phyloP scores from a whole-genome alignment of 2,113 vertebrate genomes.

The rabbit (Oryctolagus cuniculus) region DNA sequence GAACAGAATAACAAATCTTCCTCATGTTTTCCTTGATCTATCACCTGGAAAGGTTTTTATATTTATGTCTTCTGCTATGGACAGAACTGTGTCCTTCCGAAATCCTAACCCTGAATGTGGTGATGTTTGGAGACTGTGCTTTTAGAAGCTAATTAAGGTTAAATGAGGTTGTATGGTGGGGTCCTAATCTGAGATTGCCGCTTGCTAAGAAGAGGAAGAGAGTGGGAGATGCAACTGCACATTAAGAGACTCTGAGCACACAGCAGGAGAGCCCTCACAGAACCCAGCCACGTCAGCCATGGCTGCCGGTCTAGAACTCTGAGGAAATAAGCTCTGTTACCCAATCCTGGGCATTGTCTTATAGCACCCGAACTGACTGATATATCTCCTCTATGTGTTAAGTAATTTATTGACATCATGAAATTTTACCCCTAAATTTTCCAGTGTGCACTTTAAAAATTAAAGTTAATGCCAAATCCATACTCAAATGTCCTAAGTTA shows the following conservation, averaged over 20 bases:
- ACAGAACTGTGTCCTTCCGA: not conserved
- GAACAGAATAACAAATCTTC: not conserved
- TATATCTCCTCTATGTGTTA: not conserved
- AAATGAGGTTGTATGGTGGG: not conserved
- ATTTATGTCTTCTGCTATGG: too few relatives aligned
- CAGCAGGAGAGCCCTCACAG: not conserved
- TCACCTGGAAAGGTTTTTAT: too few relatives aligned
- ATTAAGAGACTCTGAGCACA: not conserved
- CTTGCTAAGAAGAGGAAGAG: not conserved
- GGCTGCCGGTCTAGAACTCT: not conserved
- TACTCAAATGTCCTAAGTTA: slow-evolving; percentile 16
- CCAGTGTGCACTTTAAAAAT: not conserved
- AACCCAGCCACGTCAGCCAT: not conserved
- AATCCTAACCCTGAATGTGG: not conserved
- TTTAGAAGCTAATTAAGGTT: not conserved
- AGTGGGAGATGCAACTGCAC: too few relatives aligned
- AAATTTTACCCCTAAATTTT: not conserved
- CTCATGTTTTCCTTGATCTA: not conserved
- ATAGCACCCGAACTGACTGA: not conserved
- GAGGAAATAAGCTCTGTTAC: not conserved
- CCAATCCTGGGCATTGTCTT: not conserved
- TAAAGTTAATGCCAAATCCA: not conserved
- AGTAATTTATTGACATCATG: not conserved
- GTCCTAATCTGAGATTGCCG: not conserved
- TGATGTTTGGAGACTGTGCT: not conserved